Evolutionary conservation across 2,888 invertebrate genomes (phyloP).

Genomic region (Pherbina coryleti): DNA sequence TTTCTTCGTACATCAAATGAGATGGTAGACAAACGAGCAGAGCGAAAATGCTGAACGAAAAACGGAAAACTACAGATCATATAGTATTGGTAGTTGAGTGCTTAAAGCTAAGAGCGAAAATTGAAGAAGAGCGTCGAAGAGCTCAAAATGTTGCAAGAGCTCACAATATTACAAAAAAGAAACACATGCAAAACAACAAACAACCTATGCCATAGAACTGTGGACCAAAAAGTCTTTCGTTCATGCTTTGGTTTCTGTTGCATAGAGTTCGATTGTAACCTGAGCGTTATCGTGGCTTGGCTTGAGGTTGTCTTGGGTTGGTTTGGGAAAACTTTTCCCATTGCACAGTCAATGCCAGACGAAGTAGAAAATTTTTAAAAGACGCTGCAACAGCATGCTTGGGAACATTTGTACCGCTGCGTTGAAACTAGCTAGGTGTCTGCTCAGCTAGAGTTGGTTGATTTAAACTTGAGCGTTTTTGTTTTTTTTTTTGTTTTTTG

Average conservation of each 20-base stretch:
- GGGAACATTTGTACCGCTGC: conserved; percentile 70
- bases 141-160: too few species aligned
- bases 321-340: conserved; percentile 35
- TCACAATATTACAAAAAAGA: too few species aligned
- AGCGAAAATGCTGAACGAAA: too few species aligned
- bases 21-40: too few species aligned
- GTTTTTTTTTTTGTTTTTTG: conserved; percentile 20
- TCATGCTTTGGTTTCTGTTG: conserved; percentile 17
- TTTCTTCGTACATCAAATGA: too few species aligned
- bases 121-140: too few species aligned
- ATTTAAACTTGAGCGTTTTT: conserved; percentile 32
- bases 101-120: too few species aligned
- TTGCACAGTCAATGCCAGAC: background rate
- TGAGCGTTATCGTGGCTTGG: background rate
- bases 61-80: too few species aligned
- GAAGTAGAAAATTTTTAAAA: conserved; percentile 68
- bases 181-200: too few species aligned
- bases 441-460: conserved; percentile 39
- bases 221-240: background rate
- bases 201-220: too few species aligned
- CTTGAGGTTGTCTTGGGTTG: conserved; percentile 16
- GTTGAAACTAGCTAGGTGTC: conserved; percentile 66
- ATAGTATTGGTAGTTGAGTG: too few species aligned
- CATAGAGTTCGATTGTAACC: conserved; percentile 18
- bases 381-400: conserved; percentile 67